A percentile compares a stretch with the other conserved stretches of the same genome.
phyloP scores from a whole-genome alignment of 2,888 invertebrate genomes.

The Nephrotoma appendiculata region DNA sequence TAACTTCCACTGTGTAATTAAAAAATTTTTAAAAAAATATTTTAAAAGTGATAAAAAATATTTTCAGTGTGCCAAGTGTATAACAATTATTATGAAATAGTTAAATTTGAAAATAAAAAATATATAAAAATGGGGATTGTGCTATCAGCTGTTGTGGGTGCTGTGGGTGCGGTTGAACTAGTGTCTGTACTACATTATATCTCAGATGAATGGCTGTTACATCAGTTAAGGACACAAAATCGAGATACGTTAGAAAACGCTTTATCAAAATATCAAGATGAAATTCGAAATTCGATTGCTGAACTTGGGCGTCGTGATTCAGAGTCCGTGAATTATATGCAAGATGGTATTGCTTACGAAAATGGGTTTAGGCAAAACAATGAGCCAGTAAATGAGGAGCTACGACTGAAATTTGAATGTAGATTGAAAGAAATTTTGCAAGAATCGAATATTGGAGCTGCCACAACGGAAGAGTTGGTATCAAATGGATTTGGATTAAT shows the following conservation, averaged over 20 bases:
- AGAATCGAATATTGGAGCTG: not conserved
- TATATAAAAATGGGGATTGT: slow-evolving; percentile 22
- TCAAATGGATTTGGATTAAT: not conserved
- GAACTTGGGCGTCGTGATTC: slow-evolving; percentile 19
- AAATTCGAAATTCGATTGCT: slow-evolving; percentile 19
- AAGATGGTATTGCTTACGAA: slow-evolving; percentile 27
- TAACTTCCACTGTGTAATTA: not conserved
- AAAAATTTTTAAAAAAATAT: not conserved
- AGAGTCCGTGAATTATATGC: slow-evolving; percentile 21
- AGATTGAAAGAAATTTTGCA: slow-evolving; percentile 10
- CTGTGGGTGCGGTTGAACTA: slow-evolving; percentile 58
- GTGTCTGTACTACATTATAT: slow-evolving; percentile 6
- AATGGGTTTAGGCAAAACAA: slow-evolving; percentile 23
- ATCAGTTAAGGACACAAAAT: not conserved
- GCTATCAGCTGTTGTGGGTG: slow-evolving; percentile 57
- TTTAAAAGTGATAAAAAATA: not conserved
- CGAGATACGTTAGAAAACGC: not conserved
- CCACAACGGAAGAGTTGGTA: not conserved
- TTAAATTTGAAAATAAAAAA: not conserved
- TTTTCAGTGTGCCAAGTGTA: not conserved
- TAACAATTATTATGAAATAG: not conserved
- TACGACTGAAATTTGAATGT: not conserved
- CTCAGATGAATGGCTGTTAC: slow-evolving; percentile 6
- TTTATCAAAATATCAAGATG: slow-evolving; percentile 17
- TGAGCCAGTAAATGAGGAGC: slow-evolving; percentile 8